Conservation (phyloP, 2,888 invertebrate species). For the Polyommatus iphigenia region DNA sequence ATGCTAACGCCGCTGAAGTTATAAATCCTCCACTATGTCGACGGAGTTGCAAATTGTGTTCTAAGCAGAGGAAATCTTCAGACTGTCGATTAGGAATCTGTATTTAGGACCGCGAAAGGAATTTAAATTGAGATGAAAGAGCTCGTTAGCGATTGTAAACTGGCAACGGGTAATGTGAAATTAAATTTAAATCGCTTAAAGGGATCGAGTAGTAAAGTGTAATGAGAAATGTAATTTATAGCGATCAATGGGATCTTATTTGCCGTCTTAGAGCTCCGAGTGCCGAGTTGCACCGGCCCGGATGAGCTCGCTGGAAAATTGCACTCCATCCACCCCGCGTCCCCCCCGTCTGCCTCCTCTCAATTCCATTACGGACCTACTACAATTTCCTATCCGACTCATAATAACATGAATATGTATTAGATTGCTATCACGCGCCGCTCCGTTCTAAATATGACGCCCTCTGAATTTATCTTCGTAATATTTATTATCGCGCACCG, state of each 20-base stretch:
- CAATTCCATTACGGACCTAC: conserved; percentile 58
- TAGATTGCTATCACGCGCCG: conserved; percentile 28
- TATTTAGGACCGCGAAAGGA: conserved; percentile 4
- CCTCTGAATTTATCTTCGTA: conserved; percentile 20
- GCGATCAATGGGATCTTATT: conserved; percentile 34
- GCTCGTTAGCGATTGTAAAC: neutral
- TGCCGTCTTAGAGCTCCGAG: conserved; percentile 43
- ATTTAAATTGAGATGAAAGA: neutral
- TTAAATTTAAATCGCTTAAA: conserved; percentile 16
- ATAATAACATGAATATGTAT: conserved; percentile 36
- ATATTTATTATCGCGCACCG: conserved; percentile 33
- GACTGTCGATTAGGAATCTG: neutral
- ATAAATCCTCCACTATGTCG: neutral
- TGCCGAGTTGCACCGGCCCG: conserved; percentile 45
- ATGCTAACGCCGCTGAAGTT: neutral
- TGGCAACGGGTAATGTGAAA: neutral
- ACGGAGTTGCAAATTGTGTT: neutral
- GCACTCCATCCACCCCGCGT: conserved; percentile 59
- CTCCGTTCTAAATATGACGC: conserved; percentile 30
- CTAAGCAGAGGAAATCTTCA: neutral
- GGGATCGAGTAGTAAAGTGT: conserved; percentile 20
- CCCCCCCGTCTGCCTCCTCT: conserved; percentile 49
- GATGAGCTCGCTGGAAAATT: conserved; percentile 63
- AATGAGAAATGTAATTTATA: conserved; percentile 31
- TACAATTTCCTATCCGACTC: conserved; percentile 40